Evolutionary conservation across 2,888 invertebrate genomes (phyloP).

Genomic region (Leucozona laternaria): DNA sequence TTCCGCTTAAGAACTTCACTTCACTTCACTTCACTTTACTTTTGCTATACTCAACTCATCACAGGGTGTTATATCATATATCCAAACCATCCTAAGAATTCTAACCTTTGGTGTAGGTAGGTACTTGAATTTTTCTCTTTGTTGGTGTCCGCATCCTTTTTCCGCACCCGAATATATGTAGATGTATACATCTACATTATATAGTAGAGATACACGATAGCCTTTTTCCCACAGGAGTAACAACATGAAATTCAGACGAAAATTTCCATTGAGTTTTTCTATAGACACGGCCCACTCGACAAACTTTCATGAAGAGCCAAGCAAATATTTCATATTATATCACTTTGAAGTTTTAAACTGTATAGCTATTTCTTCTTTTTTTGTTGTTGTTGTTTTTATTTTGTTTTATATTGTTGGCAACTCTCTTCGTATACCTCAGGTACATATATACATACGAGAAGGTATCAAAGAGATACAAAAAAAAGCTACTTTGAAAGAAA

Average conservation of each 20-base stretch:
- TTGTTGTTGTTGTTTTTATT: neutral
- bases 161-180: neutral
- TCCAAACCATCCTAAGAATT: neutral
- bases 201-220: neutral
- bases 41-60: neutral
- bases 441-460: too few species aligned
- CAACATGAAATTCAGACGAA: constrained; percentile 4
- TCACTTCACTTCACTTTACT: neutral
- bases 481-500: neutral
- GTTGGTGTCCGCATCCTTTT: neutral
- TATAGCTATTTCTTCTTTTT: neutral
- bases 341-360: constrained; percentile 27
- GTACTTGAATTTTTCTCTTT: neutral
- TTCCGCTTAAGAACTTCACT: constrained; percentile 17
- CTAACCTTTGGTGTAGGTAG: constrained; percentile 15
- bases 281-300: neutral
- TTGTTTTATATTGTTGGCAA: neutral
- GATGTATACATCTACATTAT: too few species aligned
- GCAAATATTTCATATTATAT: constrained; percentile 29
- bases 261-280: constrained; percentile 9
- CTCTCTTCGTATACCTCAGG: too few species aligned
- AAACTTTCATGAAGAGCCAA: constrained; percentile 14
- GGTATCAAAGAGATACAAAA: neutral
- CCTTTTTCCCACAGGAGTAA: neutral
- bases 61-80: neutral